Evolutionary conservation across 2,888 invertebrate species (phyloP).

Genomic region (Cephus nigrinus): DNA sequence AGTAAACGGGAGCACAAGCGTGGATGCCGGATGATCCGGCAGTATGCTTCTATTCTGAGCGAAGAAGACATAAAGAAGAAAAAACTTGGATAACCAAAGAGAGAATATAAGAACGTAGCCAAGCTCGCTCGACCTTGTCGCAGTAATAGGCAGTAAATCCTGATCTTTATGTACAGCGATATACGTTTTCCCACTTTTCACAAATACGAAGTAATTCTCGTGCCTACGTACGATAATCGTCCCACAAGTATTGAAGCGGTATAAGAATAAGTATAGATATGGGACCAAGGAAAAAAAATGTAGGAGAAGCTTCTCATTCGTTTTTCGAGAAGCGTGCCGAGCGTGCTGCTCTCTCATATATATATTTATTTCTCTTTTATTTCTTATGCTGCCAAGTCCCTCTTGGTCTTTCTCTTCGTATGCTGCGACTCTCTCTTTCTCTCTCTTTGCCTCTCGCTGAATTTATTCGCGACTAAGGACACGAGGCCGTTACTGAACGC

Average conservation of each 20-base stretch:
- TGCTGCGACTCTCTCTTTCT: not conserved
- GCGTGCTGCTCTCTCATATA: not conserved
- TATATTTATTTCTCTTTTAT: not conserved
- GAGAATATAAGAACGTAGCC: constrained; percentile 15
- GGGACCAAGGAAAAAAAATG: not conserved
- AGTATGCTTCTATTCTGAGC: not conserved
- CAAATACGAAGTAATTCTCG: not conserved
- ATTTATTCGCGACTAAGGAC: not conserved
- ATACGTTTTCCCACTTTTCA: not conserved
- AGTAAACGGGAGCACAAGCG: not conserved
- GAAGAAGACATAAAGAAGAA: not conserved
- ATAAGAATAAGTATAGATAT: not conserved
- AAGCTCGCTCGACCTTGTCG: constrained; percentile 31
- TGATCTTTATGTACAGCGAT: constrained; percentile 35
- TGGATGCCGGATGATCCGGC: not conserved
- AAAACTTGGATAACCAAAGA: not conserved
- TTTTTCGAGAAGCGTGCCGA: not conserved
- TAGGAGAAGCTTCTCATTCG: not conserved
- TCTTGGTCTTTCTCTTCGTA: not conserved
- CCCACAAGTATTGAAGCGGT: not conserved
- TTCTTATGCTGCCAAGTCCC: not conserved
- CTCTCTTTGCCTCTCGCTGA: not conserved
- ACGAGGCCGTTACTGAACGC: not conserved
- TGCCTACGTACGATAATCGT: not conserved
- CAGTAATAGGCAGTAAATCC: constrained; percentile 42